These are phyloP conservation scores for Ptyas mucosa DNA, from an alignment of 2,113 vertebrate genomes.

Conservation along the genomic window DNA sequence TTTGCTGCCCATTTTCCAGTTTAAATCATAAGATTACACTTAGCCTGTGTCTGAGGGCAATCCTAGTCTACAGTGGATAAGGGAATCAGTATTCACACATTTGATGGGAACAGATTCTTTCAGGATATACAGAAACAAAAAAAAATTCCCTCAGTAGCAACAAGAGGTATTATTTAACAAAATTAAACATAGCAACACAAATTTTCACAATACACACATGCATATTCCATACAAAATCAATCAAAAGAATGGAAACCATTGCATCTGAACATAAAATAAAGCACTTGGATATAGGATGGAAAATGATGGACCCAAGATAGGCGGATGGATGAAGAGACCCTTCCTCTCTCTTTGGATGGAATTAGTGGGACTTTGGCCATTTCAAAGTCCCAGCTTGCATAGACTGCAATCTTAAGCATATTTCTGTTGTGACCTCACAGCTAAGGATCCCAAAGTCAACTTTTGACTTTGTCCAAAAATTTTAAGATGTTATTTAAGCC, in stretches of 20 bases:
- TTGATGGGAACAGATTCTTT: neutral
- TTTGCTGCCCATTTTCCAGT: neutral
- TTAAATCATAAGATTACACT: neutral
- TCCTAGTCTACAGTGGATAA: neutral
- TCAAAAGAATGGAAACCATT: neutral
- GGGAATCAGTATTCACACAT: neutral
- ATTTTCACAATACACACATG: neutral
- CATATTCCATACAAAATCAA: neutral
- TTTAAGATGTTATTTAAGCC: neutral
- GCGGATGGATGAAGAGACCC: neutral
- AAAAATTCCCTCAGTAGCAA: neutral
- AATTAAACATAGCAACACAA: neutral
- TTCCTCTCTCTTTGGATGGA: neutral
- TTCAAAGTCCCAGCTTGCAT: neutral
- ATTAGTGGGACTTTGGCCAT: neutral
- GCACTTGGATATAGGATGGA: neutral
- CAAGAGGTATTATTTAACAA: neutral
- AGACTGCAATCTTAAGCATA: neutral
- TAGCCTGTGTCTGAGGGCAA: neutral
- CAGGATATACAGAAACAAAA: neutral
- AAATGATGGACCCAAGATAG: neutral
- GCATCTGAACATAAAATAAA: neutral
- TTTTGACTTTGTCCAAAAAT: neutral
- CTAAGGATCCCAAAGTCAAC: neutral
- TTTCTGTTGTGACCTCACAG: neutral